Base-by-base conservation (phyloP, 2,113 vertebrate species). In the Mormyrus lacerda region DNA sequence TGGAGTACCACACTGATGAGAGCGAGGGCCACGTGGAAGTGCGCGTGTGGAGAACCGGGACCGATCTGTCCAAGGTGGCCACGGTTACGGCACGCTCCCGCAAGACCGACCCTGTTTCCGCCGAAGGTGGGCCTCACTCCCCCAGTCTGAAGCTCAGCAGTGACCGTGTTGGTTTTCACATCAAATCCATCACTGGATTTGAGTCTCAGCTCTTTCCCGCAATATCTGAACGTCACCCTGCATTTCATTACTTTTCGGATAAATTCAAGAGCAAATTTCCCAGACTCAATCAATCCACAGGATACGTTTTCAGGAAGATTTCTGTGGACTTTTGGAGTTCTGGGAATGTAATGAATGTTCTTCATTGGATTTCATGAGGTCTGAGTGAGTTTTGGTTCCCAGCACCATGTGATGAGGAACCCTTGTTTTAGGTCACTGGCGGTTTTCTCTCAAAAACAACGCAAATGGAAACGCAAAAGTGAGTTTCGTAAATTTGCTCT, bases 71-170 rank as follows among this genome's bases (percentile, higher is more conserved):
- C 88, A 97, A 94, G 92, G 53, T 95, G 0, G 96, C 97, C 0
- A 95, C 97, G 0, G 94, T 99, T 88, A 98, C 97, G 0, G 96
- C 98, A 87, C 95, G 97, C 17, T 99, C 98, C n/a, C 96, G 95
- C 89, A 98, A 97, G 88, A 96, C 95, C 0, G 96, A 98, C 6
- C 96, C 96, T 0, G 21, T 93, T 0, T 98, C 97, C 24, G 98
- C 98, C 0, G 96, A 98, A 82, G 98, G 98, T 99, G 89, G 95
- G 95, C 11, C 69, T 50, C 19, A 13, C 35, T 27, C 39, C 4
- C 42, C 31, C 1, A 10, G 0, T 8, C 19, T 15, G 82, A 31
- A 9, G 45, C 35, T 27, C 21, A 5, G 19, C 55, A 45, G 31
- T 45, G 55, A 21, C 44, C 73, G 8, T 6, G 73, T 17, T 19